Percentiles rank a stretch among this genome's conserved stretches.
These are phyloP conservation scores for Slavum lentiscoides DNA, from an alignment of 2,888 invertebrate species.

Conservation along the genomic window DNA sequence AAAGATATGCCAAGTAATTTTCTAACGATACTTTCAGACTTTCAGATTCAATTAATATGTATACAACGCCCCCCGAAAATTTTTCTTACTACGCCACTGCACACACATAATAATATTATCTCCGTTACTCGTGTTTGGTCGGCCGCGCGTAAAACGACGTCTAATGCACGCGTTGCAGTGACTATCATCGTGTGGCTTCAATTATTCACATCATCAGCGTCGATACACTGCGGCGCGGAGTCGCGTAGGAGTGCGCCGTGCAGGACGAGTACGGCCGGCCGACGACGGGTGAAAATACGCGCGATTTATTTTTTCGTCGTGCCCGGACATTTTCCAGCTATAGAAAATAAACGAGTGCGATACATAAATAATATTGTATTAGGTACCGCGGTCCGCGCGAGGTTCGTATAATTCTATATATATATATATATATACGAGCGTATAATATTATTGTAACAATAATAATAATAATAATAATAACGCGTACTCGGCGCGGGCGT, in stretches of 20 bases:
- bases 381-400: neutral
- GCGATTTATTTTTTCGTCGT: constrained; percentile 13
- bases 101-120: too few relatives aligned
- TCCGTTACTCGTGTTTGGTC: neutral
- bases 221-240: neutral
- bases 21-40: too few relatives aligned
- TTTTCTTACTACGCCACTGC: too few relatives aligned
- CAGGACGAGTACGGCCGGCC: constrained; percentile 10
- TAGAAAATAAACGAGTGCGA: neutral
- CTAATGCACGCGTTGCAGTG: neutral
- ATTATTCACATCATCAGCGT: constrained; percentile 51
- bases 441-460: too few relatives aligned
- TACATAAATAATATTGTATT: neutral
- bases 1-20: too few relatives aligned
- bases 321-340: constrained; percentile 28
- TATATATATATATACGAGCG: neutral
- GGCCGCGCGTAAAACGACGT: neutral
- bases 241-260: neutral
- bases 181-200: constrained; percentile 47
- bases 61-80: too few relatives aligned
- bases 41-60: too few relatives aligned
- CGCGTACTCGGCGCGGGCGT: constrained; percentile 21
- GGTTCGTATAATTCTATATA: neutral
- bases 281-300: constrained; percentile 5
- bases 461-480: constrained; percentile 5